phyloP scores from a whole-genome alignment of 2,888 invertebrate species.

The Tinea pellionella region DNA sequence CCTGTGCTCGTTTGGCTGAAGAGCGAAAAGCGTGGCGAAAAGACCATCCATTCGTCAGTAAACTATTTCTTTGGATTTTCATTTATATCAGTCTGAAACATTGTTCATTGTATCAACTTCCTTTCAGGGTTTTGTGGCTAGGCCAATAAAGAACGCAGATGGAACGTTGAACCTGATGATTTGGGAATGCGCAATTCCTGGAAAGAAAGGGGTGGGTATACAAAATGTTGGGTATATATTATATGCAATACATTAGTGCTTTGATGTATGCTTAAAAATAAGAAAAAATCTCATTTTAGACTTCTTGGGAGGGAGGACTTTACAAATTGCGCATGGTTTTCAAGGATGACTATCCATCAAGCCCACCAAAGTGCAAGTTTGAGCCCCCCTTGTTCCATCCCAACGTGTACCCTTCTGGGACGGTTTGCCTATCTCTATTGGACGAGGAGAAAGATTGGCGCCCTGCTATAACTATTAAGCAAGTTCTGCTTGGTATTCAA shows the following conservation, averaged over 20 bases:
- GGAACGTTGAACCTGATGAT: slow-evolving; percentile 97
- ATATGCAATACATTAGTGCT: too few species aligned
- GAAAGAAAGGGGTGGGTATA: slow-evolving; percentile 86
- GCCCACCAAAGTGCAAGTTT: slow-evolving; percentile 99
- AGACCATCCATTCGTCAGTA: slow-evolving; percentile 96
- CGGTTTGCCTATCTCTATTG: slow-evolving; percentile 93
- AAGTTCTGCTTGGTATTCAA: slow-evolving; percentile 96
- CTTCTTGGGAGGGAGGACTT: slow-evolving; percentile 97
- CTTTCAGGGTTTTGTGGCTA: slow-evolving; percentile 91
- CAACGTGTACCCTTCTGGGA: slow-evolving; percentile 92
- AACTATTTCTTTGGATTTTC: neutral
- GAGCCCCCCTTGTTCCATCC: slow-evolving; percentile 99
- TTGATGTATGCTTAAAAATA: too few species aligned
- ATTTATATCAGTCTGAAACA: neutral
- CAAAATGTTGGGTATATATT: too few species aligned
- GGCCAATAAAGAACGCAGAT: slow-evolving; percentile 95
- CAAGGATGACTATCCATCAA: slow-evolving; percentile 98
- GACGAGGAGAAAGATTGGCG: slow-evolving; percentile 99
- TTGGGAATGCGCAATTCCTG: slow-evolving; percentile 99
- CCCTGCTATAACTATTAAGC: slow-evolving; percentile 98
- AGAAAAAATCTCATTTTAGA: slow-evolving; percentile 57
- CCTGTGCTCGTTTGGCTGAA: slow-evolving; percentile 94
- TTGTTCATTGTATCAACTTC: neutral
- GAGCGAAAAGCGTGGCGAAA: slow-evolving; percentile 99
- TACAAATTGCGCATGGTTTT: slow-evolving; percentile 98